Evolutionary conservation across 2,888 invertebrate genomes (phyloP).

Genomic region (Pristionchus arcanus): DNA sequence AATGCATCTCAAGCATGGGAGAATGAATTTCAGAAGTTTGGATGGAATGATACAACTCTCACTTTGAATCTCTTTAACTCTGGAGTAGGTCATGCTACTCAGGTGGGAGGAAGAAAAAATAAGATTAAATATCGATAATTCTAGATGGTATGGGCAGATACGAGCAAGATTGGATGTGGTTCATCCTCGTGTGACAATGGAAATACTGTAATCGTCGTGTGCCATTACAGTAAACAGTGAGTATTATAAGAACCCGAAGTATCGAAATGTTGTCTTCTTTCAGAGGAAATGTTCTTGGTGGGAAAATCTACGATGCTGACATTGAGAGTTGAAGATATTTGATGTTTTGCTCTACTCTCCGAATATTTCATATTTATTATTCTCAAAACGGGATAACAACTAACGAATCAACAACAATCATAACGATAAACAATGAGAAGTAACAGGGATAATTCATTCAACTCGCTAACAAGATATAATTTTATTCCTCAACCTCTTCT

Average conservation of each 20-base stretch:
- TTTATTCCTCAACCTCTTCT: slow-evolving; percentile 6
- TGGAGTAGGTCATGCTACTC: slow-evolving; percentile 63
- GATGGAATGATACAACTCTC: slow-evolving; percentile 59
- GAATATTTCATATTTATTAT: neutral
- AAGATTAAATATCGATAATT: neutral
- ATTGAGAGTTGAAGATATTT: neutral
- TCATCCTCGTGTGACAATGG: slow-evolving; percentile 58
- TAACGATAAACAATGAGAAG: slow-evolving; percentile 38
- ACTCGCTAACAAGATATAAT: neutral
- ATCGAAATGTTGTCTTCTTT: neutral
- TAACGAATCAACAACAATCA: slow-evolving; percentile 40
- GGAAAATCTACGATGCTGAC: slow-evolving; percentile 32
- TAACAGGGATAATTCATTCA: neutral
- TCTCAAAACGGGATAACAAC: slow-evolving; percentile 39
- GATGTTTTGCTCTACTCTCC: neutral
- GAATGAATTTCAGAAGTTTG: slow-evolving; percentile 60
- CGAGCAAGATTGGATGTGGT: slow-evolving; percentile 60
- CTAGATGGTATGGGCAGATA: slow-evolving; percentile 60
- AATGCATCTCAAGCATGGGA: slow-evolving; percentile 57
- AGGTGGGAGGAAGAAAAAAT: slow-evolving; percentile 45
- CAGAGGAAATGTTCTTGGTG: slow-evolving; percentile 45
- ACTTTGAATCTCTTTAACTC: slow-evolving; percentile 57
- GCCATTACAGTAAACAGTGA: slow-evolving; percentile 59
- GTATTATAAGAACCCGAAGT: neutral
- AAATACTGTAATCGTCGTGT: slow-evolving; percentile 58